Evolutionary conservation across 2,797 vertebrate genomes (phyloP).

Genomic region (Microchirus variegatus): DNA sequence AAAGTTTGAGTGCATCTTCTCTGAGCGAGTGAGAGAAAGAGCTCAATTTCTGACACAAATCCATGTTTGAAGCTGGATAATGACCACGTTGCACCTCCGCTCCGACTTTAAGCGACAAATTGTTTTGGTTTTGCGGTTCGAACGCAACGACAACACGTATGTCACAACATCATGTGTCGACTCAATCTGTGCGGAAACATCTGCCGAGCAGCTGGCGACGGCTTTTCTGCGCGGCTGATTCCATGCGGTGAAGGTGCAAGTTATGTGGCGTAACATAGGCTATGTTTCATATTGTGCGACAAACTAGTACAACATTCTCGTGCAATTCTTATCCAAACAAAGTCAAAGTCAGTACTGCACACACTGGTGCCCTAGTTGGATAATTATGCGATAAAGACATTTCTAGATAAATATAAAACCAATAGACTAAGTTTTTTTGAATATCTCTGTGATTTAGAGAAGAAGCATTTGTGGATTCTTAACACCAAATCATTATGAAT

Average conservation of each 20-base stretch:
- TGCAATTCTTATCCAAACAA: too few species aligned
- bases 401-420: too few species aligned
- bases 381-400: too few species aligned
- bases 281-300: background rate
- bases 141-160: conserved; percentile 3
- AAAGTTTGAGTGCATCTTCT: conserved; percentile 7
- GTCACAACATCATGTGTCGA: background rate
- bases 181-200: background rate
- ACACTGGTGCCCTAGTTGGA: too few species aligned
- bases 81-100: conserved; percentile 10
- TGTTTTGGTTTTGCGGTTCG: background rate
- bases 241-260: background rate
- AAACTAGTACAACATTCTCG: too few species aligned
- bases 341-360: too few species aligned
- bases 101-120: background rate
- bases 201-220: background rate
- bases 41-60: conserved; percentile 10
- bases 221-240: background rate
- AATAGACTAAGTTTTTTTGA: too few species aligned
- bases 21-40: background rate
- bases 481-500: too few species aligned
- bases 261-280: background rate
- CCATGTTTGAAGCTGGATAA: conserved; percentile 17
- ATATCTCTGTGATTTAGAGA: too few species aligned
- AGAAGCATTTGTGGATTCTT: too few species aligned